These are phyloP conservation scores for Aquatica leii DNA, from an alignment of 2,888 invertebrate genomes.

Conservation along the genomic window DNA sequence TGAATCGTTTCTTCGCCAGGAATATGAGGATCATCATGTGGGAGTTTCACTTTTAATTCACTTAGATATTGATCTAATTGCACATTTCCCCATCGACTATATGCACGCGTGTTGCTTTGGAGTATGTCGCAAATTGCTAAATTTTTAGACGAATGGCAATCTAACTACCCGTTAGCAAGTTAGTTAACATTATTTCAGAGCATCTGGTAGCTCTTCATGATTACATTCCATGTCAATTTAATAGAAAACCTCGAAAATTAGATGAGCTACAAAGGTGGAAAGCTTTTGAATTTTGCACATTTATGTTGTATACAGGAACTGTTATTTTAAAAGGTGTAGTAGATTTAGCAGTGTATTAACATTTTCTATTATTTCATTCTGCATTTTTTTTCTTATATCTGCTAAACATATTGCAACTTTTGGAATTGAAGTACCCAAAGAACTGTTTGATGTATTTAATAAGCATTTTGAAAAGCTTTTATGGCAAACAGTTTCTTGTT, in stretches of 20 bases:
- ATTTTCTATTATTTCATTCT: neutral
- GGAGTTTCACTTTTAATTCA: too few species aligned
- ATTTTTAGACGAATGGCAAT: neutral
- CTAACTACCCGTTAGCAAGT: too few species aligned
- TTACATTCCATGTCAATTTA: neutral
- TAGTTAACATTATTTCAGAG: neutral
- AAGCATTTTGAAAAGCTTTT: neutral
- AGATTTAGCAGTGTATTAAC: too few species aligned
- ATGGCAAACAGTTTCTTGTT: neutral
- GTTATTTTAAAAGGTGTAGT: neutral
- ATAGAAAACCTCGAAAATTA: neutral
- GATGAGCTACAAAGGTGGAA: neutral
- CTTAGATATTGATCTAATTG: too few species aligned
- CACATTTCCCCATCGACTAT: too few species aligned
- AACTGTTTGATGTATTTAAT: neutral
- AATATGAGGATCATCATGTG: too few species aligned
- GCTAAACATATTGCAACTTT: neutral
- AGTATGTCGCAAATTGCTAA: neutral
- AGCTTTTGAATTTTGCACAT: neutral
- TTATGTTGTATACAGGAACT: neutral
- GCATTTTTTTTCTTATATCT: neutral
- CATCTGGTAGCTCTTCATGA: neutral
- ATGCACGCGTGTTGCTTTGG: too few species aligned
- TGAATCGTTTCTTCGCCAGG: too few species aligned
- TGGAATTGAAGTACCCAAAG: neutral